Conservation (phyloP, 1,140 invertebrate genomes). For the Sipha flava region DNA sequence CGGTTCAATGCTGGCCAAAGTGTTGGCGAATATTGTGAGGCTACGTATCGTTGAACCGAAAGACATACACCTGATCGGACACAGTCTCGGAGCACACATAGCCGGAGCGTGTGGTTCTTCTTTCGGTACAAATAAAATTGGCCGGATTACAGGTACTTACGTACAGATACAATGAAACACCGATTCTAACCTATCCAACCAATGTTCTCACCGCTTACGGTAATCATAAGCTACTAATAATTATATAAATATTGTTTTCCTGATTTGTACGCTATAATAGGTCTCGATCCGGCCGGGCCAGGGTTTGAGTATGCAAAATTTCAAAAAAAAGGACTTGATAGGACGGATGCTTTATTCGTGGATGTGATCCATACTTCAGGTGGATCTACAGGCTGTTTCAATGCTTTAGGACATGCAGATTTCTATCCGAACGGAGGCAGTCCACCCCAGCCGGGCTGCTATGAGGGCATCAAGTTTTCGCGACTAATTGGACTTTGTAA, state of each 20-base stretch:
- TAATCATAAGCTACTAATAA: too few relatives aligned
- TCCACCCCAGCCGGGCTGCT: constrained; percentile 56
- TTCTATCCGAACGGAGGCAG: constrained; percentile 55
- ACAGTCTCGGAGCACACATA: constrained; percentile 79
- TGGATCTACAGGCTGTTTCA: background rate
- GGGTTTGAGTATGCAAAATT: constrained; percentile 18
- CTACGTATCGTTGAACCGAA: background rate
- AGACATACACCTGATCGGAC: constrained; percentile 47
- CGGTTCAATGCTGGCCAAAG: constrained; percentile 41
- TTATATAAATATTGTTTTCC: background rate
- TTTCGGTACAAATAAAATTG: constrained; percentile 47
- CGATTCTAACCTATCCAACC: too few relatives aligned
- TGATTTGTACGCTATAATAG: background rate
- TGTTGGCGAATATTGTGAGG: constrained; percentile 34
- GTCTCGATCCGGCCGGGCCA: background rate
- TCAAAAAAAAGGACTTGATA: constrained; percentile 37
- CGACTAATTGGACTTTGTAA: background rate
- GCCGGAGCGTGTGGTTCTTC: constrained; percentile 62
- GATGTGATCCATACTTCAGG: constrained; percentile 42
- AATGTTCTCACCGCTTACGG: too few relatives aligned
- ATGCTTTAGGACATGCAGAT: constrained; percentile 39
- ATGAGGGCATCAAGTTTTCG: background rate
- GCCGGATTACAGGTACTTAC: constrained; percentile 53
- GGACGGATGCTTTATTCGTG: constrained; percentile 49
- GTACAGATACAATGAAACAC: too few relatives aligned